phyloP scores from a whole-genome alignment of 2,888 invertebrate species.

The Uloborus plumipes region DNA sequence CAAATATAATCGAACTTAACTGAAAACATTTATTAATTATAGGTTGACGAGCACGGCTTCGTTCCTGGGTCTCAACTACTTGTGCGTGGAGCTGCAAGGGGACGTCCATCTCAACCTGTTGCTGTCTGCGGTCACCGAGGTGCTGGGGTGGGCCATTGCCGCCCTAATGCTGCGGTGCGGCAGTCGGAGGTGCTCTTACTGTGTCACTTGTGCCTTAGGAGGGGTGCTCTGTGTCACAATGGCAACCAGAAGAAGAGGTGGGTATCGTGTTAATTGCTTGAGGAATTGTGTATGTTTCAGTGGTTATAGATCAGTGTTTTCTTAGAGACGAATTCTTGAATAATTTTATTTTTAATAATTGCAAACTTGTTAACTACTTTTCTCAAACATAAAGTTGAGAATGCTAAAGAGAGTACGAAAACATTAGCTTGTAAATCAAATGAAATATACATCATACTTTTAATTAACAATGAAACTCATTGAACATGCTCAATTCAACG shows the following conservation, averaged over 20 bases:
- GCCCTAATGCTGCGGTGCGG: slow-evolving; percentile 83
- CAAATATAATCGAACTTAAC: too few species aligned
- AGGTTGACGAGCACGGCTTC: slow-evolving; percentile 88
- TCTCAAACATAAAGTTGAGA: too few species aligned
- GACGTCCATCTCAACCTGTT: slow-evolving; percentile 89
- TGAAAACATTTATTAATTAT: slow-evolving; percentile 9
- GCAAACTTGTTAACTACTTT: too few species aligned
- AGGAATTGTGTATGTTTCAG: background rate
- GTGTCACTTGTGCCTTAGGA: slow-evolving; percentile 84
- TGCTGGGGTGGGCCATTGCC: slow-evolving; percentile 85
- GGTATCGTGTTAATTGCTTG: background rate
- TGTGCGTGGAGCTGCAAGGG: slow-evolving; percentile 85
- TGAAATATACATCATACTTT: too few species aligned
- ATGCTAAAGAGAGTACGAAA: too few species aligned
- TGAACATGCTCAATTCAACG: too few species aligned
- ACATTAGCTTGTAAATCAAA: too few species aligned
- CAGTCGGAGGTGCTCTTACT: slow-evolving; percentile 84
- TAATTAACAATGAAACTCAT: too few species aligned
- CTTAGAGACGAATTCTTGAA: too few species aligned
- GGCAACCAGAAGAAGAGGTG: slow-evolving; percentile 51
- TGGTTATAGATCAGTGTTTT: background rate
- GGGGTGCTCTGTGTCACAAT: slow-evolving; percentile 76
- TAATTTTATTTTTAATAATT: background rate
- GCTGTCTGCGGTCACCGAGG: slow-evolving; percentile 84
- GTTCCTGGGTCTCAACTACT: slow-evolving; percentile 90